Evolutionary conservation across 2,888 invertebrate genomes (phyloP).

Genomic region (Caenorhabditis sp.): DNA sequence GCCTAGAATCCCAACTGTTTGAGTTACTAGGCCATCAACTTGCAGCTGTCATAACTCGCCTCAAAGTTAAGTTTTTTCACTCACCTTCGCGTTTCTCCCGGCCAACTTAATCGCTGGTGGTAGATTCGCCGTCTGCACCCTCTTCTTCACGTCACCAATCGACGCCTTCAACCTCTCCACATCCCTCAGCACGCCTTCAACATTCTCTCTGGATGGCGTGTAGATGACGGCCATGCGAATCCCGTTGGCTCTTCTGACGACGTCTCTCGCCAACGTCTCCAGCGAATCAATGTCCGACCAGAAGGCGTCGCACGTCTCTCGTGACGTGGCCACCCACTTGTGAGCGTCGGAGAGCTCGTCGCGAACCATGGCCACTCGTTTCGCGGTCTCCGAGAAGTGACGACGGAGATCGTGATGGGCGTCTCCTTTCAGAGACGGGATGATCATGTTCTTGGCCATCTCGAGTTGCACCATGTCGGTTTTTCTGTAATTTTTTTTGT

Average conservation of each 20-base stretch:
- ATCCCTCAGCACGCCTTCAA: slow-evolving; percentile 40
- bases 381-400: slow-evolving; percentile 77
- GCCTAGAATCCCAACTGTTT: too few species aligned
- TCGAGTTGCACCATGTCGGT: slow-evolving; percentile 69
- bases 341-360: slow-evolving; percentile 54
- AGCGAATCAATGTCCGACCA: slow-evolving; percentile 81
- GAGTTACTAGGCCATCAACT: too few species aligned
- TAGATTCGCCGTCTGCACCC: slow-evolving; percentile 64
- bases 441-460: slow-evolving; percentile 79
- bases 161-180: slow-evolving; percentile 37
- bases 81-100: slow-evolving; percentile 63
- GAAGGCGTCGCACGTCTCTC: slow-evolving; percentile 73
- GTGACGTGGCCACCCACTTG: slow-evolving; percentile 56
- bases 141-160: slow-evolving; percentile 58
- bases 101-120: slow-evolving; percentile 66
- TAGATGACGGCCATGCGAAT: slow-evolving; percentile 82
- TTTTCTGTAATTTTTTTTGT: slow-evolving; percentile 52
- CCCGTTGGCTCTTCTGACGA: slow-evolving; percentile 70
- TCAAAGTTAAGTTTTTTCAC: too few species aligned
- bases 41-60: too few species aligned
- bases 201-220: slow-evolving; percentile 76
- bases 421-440: slow-evolving; percentile 74
- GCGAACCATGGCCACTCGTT: slow-evolving; percentile 76
- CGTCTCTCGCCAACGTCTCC: slow-evolving; percentile 80
- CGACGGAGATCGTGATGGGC: slow-evolving; percentile 79